Percentiles rank a stretch among this genome's conserved stretches.
These are phyloP conservation scores for Schizothorax lantsangensis DNA, from an alignment of 2,797 vertebrate species.

Conservation along the genomic window DNA sequence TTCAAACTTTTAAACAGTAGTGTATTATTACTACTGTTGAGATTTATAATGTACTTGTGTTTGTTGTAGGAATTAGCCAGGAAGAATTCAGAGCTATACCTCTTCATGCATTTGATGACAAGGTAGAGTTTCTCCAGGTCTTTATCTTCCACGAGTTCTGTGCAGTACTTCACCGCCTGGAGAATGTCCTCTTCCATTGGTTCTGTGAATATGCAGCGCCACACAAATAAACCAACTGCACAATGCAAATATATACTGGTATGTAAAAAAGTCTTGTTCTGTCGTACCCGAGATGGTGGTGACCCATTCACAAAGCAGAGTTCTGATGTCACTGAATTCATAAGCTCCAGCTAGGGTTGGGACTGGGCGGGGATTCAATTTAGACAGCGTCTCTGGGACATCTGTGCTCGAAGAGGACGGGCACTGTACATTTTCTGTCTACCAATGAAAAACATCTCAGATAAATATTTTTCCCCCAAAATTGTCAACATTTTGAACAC, in stretches of 20 bases:
- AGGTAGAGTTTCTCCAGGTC: slow-evolving; percentile 96
- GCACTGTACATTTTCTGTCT: slow-evolving; percentile 84
- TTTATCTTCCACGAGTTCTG: slow-evolving; percentile 96
- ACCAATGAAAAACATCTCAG: slow-evolving; percentile 21
- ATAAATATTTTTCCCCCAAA: neutral
- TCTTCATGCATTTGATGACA: slow-evolving; percentile 99
- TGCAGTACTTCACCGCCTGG: slow-evolving; percentile 98
- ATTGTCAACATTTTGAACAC: neutral
- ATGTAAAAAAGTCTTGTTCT: neutral
- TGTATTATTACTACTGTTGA: neutral
- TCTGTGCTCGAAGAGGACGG: slow-evolving; percentile 73
- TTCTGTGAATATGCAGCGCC: slow-evolving; percentile 76
- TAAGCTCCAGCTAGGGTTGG: slow-evolving; percentile 92
- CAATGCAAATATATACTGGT: slow-evolving; percentile 48
- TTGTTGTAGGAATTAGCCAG: neutral
- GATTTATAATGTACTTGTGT: neutral
- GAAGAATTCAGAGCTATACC: slow-evolving; percentile 65
- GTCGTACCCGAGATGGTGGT: slow-evolving; percentile 88
- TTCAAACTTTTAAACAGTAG: neutral
- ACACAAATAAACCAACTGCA: slow-evolving; percentile 63
- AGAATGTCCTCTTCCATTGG: slow-evolving; percentile 99
- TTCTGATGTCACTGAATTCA: slow-evolving; percentile 90
- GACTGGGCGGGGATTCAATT: slow-evolving; percentile 72
- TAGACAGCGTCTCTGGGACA: slow-evolving; percentile 64
- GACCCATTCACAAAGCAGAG: slow-evolving; percentile 92